These are phyloP conservation scores for Anabas testudineus DNA, from an alignment of 2,797 vertebrate species.

Conservation along the genomic window DNA sequence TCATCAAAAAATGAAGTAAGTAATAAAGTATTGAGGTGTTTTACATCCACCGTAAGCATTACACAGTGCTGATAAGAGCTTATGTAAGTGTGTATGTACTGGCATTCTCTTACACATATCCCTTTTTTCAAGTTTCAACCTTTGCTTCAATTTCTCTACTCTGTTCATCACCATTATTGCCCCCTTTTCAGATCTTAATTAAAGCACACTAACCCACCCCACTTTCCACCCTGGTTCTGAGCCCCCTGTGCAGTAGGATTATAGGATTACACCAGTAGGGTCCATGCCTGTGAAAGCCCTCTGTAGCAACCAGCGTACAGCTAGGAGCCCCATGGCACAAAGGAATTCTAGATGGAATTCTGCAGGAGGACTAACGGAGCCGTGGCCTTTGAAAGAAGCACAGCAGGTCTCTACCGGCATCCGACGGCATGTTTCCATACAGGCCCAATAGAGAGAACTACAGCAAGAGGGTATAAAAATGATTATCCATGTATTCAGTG, in stretches of 20 bases:
- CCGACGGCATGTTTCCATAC: conserved; percentile 84
- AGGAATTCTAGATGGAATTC: conserved; percentile 88
- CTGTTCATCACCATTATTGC: conserved; percentile 74
- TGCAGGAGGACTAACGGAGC: conserved; percentile 90
- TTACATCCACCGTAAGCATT: conserved; percentile 22
- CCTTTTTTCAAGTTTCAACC: conserved; percentile 28
- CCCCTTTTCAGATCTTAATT: conserved; percentile 91
- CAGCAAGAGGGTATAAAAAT: conserved; percentile 80
- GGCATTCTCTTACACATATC: conserved; percentile 8
- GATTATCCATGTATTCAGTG: conserved; percentile 90
- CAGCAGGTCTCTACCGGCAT: conserved; percentile 86
- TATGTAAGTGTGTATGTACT: conserved; percentile 9
- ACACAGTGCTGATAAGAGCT: conserved; percentile 17
- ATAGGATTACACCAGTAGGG: conserved; percentile 96
- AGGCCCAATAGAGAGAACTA: conserved; percentile 45
- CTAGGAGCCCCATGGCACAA: conserved; percentile 90
- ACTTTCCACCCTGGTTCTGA: conserved; percentile 90
- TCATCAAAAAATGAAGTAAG: conserved; percentile 38
- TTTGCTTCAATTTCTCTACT: conserved; percentile 49
- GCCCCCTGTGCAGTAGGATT: conserved; percentile 95
- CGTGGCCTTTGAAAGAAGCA: conserved; percentile 90
- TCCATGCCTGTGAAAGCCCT: conserved; percentile 92
- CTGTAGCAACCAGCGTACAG: conserved; percentile 90
- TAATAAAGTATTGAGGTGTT: conserved; percentile 36
- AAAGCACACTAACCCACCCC: conserved; percentile 92